Evolutionary conservation across 1,140 invertebrate genomes (phyloP), one percentile per base, ranked within the genome.

Genomic region (Aleiodes sp.): DNA sequence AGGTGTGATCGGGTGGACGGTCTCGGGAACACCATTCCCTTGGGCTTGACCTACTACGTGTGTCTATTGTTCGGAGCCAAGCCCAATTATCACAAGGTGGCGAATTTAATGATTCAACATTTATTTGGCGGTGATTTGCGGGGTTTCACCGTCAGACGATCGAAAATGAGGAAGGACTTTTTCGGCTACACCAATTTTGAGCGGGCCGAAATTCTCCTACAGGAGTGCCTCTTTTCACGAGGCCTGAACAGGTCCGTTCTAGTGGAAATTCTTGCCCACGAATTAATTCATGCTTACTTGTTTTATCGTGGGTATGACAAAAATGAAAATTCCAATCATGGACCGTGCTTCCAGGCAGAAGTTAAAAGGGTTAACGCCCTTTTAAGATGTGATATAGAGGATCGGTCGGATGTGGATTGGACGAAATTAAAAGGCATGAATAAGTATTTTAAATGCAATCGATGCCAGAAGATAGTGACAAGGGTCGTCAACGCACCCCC

Each of bases 161-260:
- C n/a, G n/a, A n/a, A n/a, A n/a, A n/a, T n/a, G n/a, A n/a, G n/a
- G n/a, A n/a, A n/a, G n/a, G n/a, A n/a, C n/a, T n/a, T n/a, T n/a
- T n/a, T n/a, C n/a, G n/a, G n/a, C n/a, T n/a, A n/a, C n/a, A 89
- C 87, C 88, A 92, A 91, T 37, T 86, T 87, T 72, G 16, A 9
- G 2, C 4, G 4, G 37, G 16, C 10, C 90, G 87, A 6, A 92
- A 84, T 81, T 92, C 91, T 2, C 10, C 16, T 41, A 14, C 37
- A 41, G 12, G 37, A 41, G 37, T 41, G 10, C 10, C 3, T 4
- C 2, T 41, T 41, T 41, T 41, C 37, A 9, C 10, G 10, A n/a
- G 37, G 37, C 10, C 37, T 41, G 12, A n/a, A 14, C 16, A 3
- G 37, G 2, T 41, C 37, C 10, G 37, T 41, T 4, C 16, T 41